Base-by-base conservation (phyloP, 2,113 vertebrate genomes). In the Eclectus roratus region DNA sequence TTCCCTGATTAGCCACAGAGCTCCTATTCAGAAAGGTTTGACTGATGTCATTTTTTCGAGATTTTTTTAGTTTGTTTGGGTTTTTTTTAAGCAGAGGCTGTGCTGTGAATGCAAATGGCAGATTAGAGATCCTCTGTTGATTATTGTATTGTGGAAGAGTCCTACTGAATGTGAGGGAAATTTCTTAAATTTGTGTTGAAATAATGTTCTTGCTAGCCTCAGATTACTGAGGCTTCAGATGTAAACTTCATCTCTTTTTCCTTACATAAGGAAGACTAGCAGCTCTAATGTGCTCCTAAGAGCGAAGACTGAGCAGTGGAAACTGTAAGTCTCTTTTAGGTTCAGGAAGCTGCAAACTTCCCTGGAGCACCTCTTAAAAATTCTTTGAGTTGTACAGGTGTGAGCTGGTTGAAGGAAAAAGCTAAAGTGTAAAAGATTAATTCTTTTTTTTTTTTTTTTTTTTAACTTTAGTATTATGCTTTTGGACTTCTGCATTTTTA, bases 1-100 rank as follows among this genome's bases (percentile, higher is more conserved):
- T 88, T 47, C n/a, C 55, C 44, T 78, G 31, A 78, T 55, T 56
- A 84, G n/a, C n/a, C 63, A 90, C 91, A 96, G 80, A 93, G 69
- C 20, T 88, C 29, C 89, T 85, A 80, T 94, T 94, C 73, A 94
- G 4, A 77, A 74, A 69, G 20, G 12, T 91, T 66, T 80, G 60
- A 71, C 50, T 94, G 91, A 80, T 53, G 43, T 91, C 1, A 46
- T 83, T 50, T 71, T 35, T 39, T 35, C 13, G 23, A n/a, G 33
- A 4, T 11, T 37, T 60, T 60, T 56, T 56, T 31, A 33, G 55
- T 20, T 60, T 21, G 53, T 11, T 55, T 55, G 29, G 33, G 31
- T 20, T 35, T 39, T 33, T 16, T 43, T 64, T 64, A 73, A 78
- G 41, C 31, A 61, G 17, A 63, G 39, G 15, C 76, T 86, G 69